Evolutionary conservation across 2,113 vertebrate species (phyloP).

Genomic region (Eudyptes chrysolophus): DNA sequence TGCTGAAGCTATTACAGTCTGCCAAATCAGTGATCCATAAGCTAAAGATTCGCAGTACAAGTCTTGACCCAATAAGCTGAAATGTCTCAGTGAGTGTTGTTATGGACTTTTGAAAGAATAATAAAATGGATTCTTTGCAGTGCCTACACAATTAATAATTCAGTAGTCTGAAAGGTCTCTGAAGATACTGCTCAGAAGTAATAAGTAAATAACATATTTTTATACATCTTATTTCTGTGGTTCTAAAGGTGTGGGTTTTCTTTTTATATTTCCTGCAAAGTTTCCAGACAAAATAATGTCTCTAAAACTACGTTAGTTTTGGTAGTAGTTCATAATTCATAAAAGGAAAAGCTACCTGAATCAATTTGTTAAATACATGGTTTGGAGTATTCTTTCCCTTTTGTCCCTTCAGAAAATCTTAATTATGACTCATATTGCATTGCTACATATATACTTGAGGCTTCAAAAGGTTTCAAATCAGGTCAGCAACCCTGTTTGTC

Average conservation of each 20-base stretch:
- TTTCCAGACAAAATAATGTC: background rate
- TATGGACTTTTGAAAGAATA: conserved; percentile 28
- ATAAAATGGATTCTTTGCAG: background rate
- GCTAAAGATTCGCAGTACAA: background rate
- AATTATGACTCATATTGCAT: background rate
- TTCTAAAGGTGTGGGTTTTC: background rate
- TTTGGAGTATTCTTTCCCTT: background rate
- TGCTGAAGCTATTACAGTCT: background rate
- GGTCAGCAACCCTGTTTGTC: background rate
- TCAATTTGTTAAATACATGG: background rate
- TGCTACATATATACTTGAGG: background rate
- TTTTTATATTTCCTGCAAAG: background rate
- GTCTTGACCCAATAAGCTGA: conserved; percentile 12
- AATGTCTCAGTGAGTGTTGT: conserved; percentile 17
- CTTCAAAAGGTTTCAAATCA: background rate
- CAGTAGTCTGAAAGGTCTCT: conserved; percentile 35
- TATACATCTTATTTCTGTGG: background rate
- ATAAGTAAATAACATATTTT: background rate
- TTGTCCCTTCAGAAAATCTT: background rate
- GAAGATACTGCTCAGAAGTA: background rate
- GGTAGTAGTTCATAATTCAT: background rate
- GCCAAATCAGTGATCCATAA: background rate
- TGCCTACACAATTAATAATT: conserved; percentile 45
- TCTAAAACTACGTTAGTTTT: background rate
- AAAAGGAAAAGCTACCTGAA: background rate